Evolutionary conservation across 2,113 vertebrate genomes (phyloP).

Genomic region (Cyprinodon variegatus): DNA sequence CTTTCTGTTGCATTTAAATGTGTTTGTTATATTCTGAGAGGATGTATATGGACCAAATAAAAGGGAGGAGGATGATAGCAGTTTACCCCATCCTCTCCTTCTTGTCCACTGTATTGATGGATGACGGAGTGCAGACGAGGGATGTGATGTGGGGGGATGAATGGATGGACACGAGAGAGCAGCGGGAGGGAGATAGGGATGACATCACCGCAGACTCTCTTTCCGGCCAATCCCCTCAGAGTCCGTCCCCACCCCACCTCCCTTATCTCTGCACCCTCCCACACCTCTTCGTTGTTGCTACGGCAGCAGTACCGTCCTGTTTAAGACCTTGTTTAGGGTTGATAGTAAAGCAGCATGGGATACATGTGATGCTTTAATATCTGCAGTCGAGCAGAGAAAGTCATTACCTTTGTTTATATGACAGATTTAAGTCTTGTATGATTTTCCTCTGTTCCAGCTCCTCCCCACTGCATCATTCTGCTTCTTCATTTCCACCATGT

Average conservation of each 20-base stretch:
- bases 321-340: conserved; percentile 49
- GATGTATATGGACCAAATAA: conserved; percentile 13
- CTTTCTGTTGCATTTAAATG: background rate
- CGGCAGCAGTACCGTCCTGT: conserved; percentile 65
- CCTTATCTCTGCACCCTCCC: conserved; percentile 53
- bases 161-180: conserved; percentile 49
- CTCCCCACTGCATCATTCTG: conserved; percentile 7
- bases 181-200: conserved; percentile 30
- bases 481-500: conserved; percentile 16
- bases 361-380: conserved; percentile 21
- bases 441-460: background rate
- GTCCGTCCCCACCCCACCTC: conserved; percentile 22
- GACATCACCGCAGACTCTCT: conserved; percentile 60
- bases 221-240: conserved; percentile 55
- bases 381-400: conserved; percentile 31
- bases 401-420: conserved; percentile 10
- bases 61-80: conserved; percentile 4
- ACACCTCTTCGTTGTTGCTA: conserved; percentile 77
- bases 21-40: background rate
- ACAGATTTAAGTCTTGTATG: background rate
- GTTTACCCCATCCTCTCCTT: conserved; percentile 22
- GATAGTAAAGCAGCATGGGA: conserved; percentile 47
- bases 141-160: conserved; percentile 55
- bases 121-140: conserved; percentile 56
- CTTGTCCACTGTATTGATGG: conserved; percentile 56